These are phyloP conservation scores for Oegoconia quadripuncta DNA, from an alignment of 2,888 invertebrate species.

Conservation along the genomic window DNA sequence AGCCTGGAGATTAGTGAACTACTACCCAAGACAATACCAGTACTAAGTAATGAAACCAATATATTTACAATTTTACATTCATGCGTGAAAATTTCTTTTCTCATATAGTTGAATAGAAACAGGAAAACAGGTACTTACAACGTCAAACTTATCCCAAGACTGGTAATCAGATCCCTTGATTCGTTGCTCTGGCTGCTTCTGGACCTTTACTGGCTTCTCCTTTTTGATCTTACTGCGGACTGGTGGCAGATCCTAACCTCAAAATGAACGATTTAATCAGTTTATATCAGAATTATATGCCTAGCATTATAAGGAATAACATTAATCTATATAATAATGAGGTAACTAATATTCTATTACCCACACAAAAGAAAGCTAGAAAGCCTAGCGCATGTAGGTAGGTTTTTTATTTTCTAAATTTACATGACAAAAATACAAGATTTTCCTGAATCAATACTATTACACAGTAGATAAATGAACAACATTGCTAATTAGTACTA, in stretches of 20 bases:
- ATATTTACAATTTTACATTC: no score
- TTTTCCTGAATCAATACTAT: no score
- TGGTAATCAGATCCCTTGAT: conserved; percentile 83
- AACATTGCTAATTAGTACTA: no score
- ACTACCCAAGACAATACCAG: no score
- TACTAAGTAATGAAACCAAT: no score
- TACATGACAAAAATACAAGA: not conserved
- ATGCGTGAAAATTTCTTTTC: no score
- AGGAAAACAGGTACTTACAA: conserved; percentile 63
- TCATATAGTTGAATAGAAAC: not conserved
- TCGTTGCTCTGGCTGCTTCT: conserved; percentile 57
- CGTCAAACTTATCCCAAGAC: conserved; percentile 90
- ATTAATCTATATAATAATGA: no score
- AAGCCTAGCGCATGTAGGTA: not conserved
- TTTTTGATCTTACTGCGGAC: conserved; percentile 71
- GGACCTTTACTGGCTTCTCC: conserved; percentile 47
- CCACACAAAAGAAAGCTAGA: not conserved
- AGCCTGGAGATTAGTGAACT: no score
- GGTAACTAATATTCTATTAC: no score
- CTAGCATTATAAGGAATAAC: no score
- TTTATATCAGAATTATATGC: not conserved
- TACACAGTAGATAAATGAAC: no score
- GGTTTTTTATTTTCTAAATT: not conserved
- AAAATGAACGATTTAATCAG: conserved; percentile 21
- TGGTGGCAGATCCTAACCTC: conserved; percentile 70